phyloP scores from a whole-genome alignment of 2,113 vertebrate genomes.

The Salvator merianae region DNA sequence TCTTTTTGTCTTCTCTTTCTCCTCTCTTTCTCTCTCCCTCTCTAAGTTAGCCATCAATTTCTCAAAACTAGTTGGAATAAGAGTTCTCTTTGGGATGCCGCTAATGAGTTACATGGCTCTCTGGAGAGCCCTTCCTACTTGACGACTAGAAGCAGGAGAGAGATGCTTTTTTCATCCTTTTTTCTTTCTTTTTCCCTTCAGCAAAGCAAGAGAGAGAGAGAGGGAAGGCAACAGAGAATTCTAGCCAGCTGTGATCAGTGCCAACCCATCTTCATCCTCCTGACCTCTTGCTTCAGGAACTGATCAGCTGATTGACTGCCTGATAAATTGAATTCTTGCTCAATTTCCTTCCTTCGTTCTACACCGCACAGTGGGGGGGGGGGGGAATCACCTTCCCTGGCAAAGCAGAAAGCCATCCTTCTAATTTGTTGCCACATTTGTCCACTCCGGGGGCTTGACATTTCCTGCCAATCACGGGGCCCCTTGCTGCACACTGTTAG shows the following conservation, averaged over 20 bases:
- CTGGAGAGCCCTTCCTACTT: slow-evolving; percentile 39
- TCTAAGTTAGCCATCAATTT: slow-evolving; percentile 25
- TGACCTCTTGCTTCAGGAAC: too few relatives aligned
- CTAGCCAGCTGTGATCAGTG: too few relatives aligned
- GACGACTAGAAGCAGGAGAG: slow-evolving; percentile 10
- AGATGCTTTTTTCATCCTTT: not conserved
- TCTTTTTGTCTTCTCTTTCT: too few relatives aligned
- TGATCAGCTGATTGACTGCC: too few relatives aligned
- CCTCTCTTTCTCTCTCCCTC: not conserved
- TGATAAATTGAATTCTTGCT: not conserved
- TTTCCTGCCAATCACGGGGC: not conserved
- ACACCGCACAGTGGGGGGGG: not conserved
- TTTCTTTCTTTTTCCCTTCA: too few relatives aligned
- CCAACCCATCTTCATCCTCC: too few relatives aligned
- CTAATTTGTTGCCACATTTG: too few relatives aligned
- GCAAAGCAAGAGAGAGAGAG: too few relatives aligned
- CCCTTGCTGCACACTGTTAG: not conserved
- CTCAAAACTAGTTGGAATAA: slow-evolving; percentile 50
- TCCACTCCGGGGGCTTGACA: not conserved
- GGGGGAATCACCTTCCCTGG: not conserved
- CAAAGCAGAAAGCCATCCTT: not conserved
- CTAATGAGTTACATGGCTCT: slow-evolving; percentile 38
- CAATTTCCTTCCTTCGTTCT: not conserved
- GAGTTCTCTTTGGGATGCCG: slow-evolving; percentile 53
- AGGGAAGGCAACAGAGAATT: too few relatives aligned